phyloP scores from a whole-genome alignment of 2,113 vertebrate species.

The Callionymus lyra region DNA sequence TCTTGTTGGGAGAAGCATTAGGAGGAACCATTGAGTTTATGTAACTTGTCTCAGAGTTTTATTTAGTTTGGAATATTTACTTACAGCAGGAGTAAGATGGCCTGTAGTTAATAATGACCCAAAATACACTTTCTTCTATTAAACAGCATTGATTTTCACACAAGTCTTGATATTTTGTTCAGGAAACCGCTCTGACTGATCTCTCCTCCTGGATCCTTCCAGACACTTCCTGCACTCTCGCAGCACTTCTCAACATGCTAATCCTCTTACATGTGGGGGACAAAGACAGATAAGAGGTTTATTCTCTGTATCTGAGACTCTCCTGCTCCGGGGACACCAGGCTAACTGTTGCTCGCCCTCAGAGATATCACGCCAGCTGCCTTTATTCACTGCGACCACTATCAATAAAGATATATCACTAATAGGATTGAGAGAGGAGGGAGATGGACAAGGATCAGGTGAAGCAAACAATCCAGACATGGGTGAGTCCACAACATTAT shows the following conservation, averaged over 20 bases:
- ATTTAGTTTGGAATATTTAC: no score
- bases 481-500: conserved; percentile 71
- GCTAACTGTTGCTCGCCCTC: conserved; percentile 7
- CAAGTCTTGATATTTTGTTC: no score
- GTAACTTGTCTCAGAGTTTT: not conserved
- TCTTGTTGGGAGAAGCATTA: no score
- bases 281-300: conserved; percentile 67
- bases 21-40: not conserved
- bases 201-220: conserved; percentile 23
- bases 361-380: not conserved
- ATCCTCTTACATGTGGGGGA: conserved; percentile 63
- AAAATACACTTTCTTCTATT: no score
- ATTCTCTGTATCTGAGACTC: conserved; percentile 14
- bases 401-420: conserved; percentile 17
- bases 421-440: conserved; percentile 27
- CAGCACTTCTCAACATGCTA: conserved; percentile 37
- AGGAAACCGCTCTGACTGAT: not conserved
- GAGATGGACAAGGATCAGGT: conserved; percentile 77
- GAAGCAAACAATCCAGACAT: conserved; percentile 78
- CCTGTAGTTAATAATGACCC: no score
- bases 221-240: conserved; percentile 31
- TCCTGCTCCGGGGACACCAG: conserved; percentile 4
- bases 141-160: no score
- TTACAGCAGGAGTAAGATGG: no score
- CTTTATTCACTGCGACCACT: conserved; percentile 1